These are phyloP conservation scores for Lasioglossum morio DNA, from an alignment of 2,888 invertebrate genomes.

Conservation along the genomic window DNA sequence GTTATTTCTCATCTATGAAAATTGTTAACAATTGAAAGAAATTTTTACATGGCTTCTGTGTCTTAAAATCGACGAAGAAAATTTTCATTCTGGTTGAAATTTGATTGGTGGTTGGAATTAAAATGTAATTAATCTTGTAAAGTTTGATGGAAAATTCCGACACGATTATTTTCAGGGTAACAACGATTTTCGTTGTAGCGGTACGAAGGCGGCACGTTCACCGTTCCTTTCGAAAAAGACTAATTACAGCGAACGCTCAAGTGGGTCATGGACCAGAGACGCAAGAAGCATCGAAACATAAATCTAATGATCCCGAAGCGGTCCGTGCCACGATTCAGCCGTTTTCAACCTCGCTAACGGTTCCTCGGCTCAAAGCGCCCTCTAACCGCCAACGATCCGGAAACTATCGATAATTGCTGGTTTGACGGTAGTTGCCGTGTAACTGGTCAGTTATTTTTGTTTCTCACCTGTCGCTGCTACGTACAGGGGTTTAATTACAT, in stretches of 20 bases:
- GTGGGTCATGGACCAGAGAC: constrained; percentile 44
- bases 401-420: constrained; percentile 40
- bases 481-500: not conserved
- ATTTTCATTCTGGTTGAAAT: too few species aligned
- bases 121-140: not conserved
- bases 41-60: too few species aligned
- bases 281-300: constrained; percentile 33
- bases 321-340: constrained; percentile 7
- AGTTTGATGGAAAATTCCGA: not conserved
- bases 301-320: constrained; percentile 23
- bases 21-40: too few species aligned
- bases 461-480: not conserved
- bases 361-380: constrained; percentile 13
- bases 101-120: not conserved
- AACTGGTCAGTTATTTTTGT: constrained; percentile 1
- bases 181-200: constrained; percentile 8
- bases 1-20: too few species aligned
- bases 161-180: not conserved
- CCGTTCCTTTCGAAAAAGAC: constrained; percentile 19
- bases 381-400: constrained; percentile 32
- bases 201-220: not conserved
- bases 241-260: constrained; percentile 36
- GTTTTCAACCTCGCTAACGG: constrained; percentile 43
- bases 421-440: constrained; percentile 5
- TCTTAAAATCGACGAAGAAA: too few species aligned